Evolutionary conservation across 2,888 invertebrate genomes (phyloP).

Genomic region (Amphipoea oculea): DNA sequence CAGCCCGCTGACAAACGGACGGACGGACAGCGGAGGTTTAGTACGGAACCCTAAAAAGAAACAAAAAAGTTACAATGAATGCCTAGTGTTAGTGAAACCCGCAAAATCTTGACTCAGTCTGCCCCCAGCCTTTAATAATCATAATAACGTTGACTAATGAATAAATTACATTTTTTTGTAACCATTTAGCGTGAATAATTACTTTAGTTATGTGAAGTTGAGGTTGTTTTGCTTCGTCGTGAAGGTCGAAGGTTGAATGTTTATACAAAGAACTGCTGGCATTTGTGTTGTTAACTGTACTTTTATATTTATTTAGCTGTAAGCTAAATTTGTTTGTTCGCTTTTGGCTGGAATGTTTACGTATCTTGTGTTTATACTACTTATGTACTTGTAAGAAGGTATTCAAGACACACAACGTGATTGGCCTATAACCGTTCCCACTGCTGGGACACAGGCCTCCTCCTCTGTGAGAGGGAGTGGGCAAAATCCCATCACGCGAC

Average conservation of each 20-base stretch:
- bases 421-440: not conserved
- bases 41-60: not conserved
- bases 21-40: too few relatives aligned
- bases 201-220: conserved; percentile 35
- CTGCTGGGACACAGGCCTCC: not conserved
- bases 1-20: not conserved
- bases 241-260: conserved; percentile 53
- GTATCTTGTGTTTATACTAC: not conserved
- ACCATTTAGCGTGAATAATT: conserved; percentile 48
- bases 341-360: not conserved
- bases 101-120: not conserved
- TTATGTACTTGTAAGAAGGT: too few relatives aligned
- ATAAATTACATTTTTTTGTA: conserved; percentile 42
- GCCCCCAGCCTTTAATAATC: not conserved
- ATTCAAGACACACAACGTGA: not conserved
- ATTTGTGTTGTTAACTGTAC: conserved; percentile 40
- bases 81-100: not conserved
- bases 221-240: conserved; percentile 35
- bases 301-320: conserved; percentile 18
- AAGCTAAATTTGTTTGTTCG: conserved; percentile 1
- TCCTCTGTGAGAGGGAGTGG: not conserved
- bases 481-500: not conserved
- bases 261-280: conserved; percentile 37
- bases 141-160: conserved; percentile 17
- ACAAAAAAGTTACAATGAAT: not conserved